A percentile compares a stretch with the other conserved stretches of the same genome.
These are phyloP conservation scores for Epinephelus fuscoguttatus DNA, from an alignment of 2,113 vertebrate species.

Conservation along the genomic window DNA sequence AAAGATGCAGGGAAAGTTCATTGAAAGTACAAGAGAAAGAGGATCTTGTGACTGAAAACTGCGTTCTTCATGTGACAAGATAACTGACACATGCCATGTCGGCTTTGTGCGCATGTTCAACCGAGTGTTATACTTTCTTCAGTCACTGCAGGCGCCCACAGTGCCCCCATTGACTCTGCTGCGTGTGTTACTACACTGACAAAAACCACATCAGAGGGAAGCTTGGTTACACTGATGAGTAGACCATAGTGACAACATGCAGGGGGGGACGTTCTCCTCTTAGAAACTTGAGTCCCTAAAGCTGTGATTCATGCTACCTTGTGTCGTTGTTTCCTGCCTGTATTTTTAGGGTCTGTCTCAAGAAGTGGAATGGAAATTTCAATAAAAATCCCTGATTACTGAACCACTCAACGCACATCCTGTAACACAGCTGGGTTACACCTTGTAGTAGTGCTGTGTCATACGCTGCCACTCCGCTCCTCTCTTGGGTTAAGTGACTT, in stretches of 20 bases:
- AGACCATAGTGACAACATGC: constrained; percentile 24
- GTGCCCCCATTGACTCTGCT: constrained; percentile 32
- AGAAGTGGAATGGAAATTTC: constrained; percentile 64
- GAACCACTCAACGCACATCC: constrained; percentile 27
- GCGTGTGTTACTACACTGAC: constrained; percentile 45
- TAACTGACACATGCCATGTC: constrained; percentile 29
- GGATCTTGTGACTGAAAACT: constrained; percentile 44
- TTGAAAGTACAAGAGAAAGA: constrained; percentile 16
- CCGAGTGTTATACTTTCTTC: constrained; percentile 16
- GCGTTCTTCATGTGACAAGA: constrained; percentile 17
- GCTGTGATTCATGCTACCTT: constrained; percentile 64
- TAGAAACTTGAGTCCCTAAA: constrained; percentile 51
- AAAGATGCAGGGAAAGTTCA: constrained; percentile 34
- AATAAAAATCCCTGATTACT: constrained; percentile 63
- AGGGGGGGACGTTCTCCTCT: constrained; percentile 41
- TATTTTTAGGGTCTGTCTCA: constrained; percentile 24
- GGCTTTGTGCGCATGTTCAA: constrained; percentile 19
- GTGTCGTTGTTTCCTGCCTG: constrained; percentile 41
- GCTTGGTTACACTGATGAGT: constrained; percentile 58
- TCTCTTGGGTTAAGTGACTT: constrained; percentile 21
- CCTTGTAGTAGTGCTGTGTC: constrained; percentile 5
- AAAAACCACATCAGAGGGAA: constrained; percentile 63
- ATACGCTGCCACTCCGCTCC: not conserved
- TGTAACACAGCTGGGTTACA: constrained; percentile 33
- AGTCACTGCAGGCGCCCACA: constrained; percentile 20